Percentiles rank a stretch among this genome's conserved stretches.
phyloP scores from a whole-genome alignment of 2,888 invertebrate genomes.

The Agrochola litura region DNA sequence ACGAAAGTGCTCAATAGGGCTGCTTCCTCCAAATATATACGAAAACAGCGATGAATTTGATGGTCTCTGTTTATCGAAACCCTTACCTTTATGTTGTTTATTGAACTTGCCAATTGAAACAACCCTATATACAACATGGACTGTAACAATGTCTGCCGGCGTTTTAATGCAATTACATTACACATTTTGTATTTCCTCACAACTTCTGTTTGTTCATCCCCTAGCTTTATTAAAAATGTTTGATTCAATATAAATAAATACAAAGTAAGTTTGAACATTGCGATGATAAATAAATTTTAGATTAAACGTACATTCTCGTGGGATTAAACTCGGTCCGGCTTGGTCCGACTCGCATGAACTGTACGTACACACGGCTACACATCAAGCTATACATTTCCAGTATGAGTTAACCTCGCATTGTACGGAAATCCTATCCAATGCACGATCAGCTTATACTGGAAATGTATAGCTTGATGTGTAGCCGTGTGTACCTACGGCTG shows the following conservation, averaged over 20 bases:
- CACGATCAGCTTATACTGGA: too few relatives aligned
- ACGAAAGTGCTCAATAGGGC: conserved; percentile 5
- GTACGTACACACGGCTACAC: too few relatives aligned
- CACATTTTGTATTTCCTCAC: conserved; percentile 34
- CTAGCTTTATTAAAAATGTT: conserved; percentile 26
- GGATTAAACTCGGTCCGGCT: conserved; percentile 60
- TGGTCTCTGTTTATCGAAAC: conserved; percentile 27
- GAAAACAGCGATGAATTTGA: conserved; percentile 19
- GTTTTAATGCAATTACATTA: conserved; percentile 52
- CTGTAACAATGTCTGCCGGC: conserved; percentile 33
- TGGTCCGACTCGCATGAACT: conserved; percentile 63
- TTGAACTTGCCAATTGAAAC: conserved; percentile 37
- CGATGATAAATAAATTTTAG: conserved; percentile 55
- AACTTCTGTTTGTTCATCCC: conserved; percentile 24
- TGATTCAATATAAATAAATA: conserved; percentile 46
- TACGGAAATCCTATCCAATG: too few relatives aligned
- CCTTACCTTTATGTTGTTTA: conserved; percentile 43
- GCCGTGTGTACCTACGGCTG: conserved; percentile 45
- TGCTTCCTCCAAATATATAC: conserved; percentile 19
- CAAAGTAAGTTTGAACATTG: conserved; percentile 30
- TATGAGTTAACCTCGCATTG: too few relatives aligned
- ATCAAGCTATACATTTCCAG: too few relatives aligned
- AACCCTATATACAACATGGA: conserved; percentile 19
- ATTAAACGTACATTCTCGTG: conserved; percentile 63
- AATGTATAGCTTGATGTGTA: too few relatives aligned